Evolutionary conservation across 2,797 vertebrate genomes (phyloP).

Genomic region (Choloepus didactylus): DNA sequence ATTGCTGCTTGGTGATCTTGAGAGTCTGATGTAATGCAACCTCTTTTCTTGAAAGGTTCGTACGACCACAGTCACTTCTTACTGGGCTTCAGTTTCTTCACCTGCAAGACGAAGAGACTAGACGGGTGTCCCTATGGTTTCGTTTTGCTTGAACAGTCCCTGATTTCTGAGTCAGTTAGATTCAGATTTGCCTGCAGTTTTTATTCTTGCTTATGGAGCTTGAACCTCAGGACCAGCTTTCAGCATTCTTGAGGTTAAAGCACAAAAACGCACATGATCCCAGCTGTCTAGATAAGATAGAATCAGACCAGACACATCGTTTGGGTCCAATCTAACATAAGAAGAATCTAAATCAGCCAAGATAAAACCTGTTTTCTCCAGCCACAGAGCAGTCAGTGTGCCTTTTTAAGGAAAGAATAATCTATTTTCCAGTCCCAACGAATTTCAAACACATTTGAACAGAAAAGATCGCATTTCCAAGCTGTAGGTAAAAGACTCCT

Average conservation of each 20-base stretch:
- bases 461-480: slow-evolving; percentile 89
- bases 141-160: not conserved
- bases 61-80: not conserved
- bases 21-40: not conserved
- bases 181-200: slow-evolving; percentile 42
- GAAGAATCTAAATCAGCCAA: slow-evolving; percentile 62
- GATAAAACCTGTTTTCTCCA: slow-evolving; percentile 75
- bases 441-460: slow-evolving; percentile 88
- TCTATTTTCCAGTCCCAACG: slow-evolving; percentile 89
- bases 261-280: not conserved
- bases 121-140: not conserved
- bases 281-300: slow-evolving; percentile 43
- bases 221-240: not conserved
- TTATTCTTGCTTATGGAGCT: slow-evolving; percentile 23
- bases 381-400: slow-evolving; percentile 71
- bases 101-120: not conserved
- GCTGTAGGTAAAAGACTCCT: slow-evolving; percentile 89
- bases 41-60: not conserved
- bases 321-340: slow-evolving; percentile 54
- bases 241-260: not conserved
- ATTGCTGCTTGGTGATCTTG: not conserved
- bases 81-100: not conserved
- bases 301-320: slow-evolving; percentile 60
- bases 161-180: not conserved
- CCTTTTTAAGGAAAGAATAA: slow-evolving; percentile 87